Evolutionary conservation across 1,140 invertebrate species (phyloP), one percentile per base, ranked within the genome.

Genomic region (Drosophila malerkotliana): DNA sequence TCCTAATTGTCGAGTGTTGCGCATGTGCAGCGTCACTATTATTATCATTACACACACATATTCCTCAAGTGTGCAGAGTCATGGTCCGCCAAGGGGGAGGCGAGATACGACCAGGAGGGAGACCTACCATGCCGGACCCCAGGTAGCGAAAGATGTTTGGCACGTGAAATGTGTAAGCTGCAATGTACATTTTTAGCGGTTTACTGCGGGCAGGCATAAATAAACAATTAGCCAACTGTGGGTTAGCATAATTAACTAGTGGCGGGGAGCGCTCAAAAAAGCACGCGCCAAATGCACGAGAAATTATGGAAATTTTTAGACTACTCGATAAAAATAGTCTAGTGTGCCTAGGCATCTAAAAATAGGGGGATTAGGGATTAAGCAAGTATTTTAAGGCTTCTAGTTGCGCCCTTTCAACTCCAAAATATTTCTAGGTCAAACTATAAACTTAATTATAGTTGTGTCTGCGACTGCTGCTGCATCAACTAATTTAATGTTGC

Each of bases 1-100:
- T 83, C 83, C 79, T 88, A 88, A 83, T 79, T 81, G 74, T 67
- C 76, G 49, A 53, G 34, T 32, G 59, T 53, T 63, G 87, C 87
- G 87, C 87, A 90, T 90, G 82, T 87, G 87, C 87, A 90, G 62
- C 82, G 87, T 90, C 87, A 90, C 63, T 75, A 79, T 82, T 81
- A 90, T 90, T 84, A 90, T 87, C 85, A 82, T 82, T 80, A 77
- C 69, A 59, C 18, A 18, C 62, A 64, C 59, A 87, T 63, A 62
- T 69, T 10, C 10, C 57, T 39, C 34, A 41, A 28, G 58, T 63
- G 63, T 77, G 82, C 82, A 72, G 63, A 87, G 82, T 87, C 83
- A 88, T 87, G 81, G 63, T 67, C 39, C 14, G 41, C 8, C 49
- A 18, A 30, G 52, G 67, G 61, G 61, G 54, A 56, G 39, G 57